phyloP scores from a whole-genome alignment of 2,113 vertebrate species.

The Dicerorhinus sumatrensis region DNA sequence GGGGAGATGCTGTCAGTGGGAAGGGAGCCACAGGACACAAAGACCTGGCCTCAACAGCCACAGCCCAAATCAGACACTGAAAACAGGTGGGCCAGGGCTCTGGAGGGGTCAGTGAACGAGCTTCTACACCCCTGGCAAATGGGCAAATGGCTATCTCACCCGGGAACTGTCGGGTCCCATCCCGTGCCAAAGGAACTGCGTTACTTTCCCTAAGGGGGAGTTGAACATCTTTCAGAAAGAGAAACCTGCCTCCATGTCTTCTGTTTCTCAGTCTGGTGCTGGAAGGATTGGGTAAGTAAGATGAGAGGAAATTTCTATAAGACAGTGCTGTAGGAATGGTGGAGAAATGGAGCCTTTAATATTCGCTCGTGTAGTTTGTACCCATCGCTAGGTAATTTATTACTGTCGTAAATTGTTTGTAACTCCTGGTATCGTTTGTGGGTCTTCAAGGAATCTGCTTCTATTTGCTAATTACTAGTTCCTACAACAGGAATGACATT shows the following conservation, averaged over 20 bases:
- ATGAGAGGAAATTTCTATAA: not conserved
- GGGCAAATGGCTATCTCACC: not conserved
- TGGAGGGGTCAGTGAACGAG: accelerated
- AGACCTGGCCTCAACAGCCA: not conserved
- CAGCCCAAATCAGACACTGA: not conserved
- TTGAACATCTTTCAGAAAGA: not conserved
- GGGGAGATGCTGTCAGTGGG: accelerated
- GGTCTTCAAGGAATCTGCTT: not conserved
- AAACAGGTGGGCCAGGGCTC: not conserved
- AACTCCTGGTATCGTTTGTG: not conserved
- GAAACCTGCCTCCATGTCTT: not conserved
- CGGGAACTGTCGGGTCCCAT: not conserved
- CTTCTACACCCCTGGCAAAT: not conserved
- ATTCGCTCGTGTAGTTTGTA: not conserved
- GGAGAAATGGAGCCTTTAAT: not conserved
- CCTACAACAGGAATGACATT: not conserved
- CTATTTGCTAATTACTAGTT: not conserved
- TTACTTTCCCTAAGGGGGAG: not conserved
- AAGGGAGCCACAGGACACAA: not conserved
- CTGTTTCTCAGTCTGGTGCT: not conserved
- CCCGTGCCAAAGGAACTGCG: no score
- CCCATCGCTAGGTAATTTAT: not conserved
- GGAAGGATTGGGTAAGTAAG: not conserved
- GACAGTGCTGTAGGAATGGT: not conserved
- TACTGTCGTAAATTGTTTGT: not conserved